A percentile compares a stretch with the other conserved stretches of the same genome.
phyloP scores from a whole-genome alignment of 2,113 vertebrate genomes.

The Sinocyclocheilus anophthalmus region DNA sequence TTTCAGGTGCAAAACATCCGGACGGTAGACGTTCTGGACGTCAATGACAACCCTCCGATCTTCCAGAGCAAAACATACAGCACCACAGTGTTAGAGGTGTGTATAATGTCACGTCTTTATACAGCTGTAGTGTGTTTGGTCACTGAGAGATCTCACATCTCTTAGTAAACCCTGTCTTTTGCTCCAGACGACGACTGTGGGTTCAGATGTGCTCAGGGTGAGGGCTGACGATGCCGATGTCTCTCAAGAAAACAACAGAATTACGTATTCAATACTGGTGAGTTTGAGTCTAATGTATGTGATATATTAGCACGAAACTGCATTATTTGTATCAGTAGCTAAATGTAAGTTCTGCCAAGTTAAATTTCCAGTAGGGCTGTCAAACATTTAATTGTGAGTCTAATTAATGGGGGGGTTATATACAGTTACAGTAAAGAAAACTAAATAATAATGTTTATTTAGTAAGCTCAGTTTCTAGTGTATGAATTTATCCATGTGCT shows the following conservation, averaged over 20 bases:
- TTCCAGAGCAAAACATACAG: slow-evolving; percentile 64
- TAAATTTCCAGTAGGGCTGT: background rate
- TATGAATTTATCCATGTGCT: background rate
- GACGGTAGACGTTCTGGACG: slow-evolving; percentile 53
- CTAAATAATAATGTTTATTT: background rate
- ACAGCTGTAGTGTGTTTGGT: background rate
- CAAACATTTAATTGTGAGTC: background rate
- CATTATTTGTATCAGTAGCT: background rate
- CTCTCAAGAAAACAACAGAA: slow-evolving; percentile 47
- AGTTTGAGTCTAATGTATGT: slow-evolving; percentile 51
- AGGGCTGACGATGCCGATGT: slow-evolving; percentile 71
- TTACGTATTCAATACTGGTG: slow-evolving; percentile 74
- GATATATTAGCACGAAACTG: background rate
- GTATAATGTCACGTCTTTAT: background rate
- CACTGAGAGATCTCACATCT: background rate
- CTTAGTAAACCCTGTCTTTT: background rate
- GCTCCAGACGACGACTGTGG: slow-evolving; percentile 32
- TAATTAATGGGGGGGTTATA: background rate
- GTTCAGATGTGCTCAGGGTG: slow-evolving; percentile 64
- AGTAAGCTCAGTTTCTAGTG: background rate
- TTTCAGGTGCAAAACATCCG: slow-evolving; percentile 60
- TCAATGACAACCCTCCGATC: slow-evolving; percentile 74
- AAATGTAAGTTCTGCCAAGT: background rate
- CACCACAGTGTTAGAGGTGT: slow-evolving; percentile 71
- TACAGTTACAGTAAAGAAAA: too few species aligned